Conservation (phyloP, 2,113 vertebrate genomes). For the Spea multiplicata region DNA sequence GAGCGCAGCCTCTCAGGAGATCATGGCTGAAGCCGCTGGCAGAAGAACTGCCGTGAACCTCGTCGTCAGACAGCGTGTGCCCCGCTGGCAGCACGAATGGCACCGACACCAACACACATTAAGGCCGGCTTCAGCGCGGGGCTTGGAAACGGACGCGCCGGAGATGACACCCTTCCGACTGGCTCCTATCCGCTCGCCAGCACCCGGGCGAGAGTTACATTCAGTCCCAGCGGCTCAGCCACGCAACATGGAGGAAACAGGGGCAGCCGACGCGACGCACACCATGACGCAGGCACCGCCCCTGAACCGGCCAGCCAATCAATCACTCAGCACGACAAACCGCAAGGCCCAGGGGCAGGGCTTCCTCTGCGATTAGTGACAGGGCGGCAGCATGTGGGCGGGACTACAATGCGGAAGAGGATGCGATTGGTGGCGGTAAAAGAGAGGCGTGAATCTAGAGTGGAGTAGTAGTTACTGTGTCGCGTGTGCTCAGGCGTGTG, state of each 20-base stretch:
- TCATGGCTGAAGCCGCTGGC: background rate
- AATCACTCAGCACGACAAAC: background rate
- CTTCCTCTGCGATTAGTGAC: background rate
- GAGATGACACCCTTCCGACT: background rate
- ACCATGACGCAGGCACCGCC: conserved; percentile 7
- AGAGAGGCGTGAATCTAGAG: background rate
- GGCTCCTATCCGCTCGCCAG: background rate
- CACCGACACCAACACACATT: background rate
- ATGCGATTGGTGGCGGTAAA: background rate
- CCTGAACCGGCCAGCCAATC: background rate
- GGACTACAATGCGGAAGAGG: background rate
- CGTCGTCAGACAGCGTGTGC: background rate
- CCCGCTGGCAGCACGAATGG: background rate
- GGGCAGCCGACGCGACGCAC: conserved; percentile 23
- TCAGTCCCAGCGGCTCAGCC: background rate
- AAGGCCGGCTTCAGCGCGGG: background rate
- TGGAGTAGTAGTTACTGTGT: background rate
- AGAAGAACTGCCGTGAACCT: conserved; percentile 5
- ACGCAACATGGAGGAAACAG: conserved; percentile 37
- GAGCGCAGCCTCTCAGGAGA: conserved; percentile 10
- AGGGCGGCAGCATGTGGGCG: background rate
- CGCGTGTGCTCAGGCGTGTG: no score
- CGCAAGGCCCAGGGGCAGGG: background rate
- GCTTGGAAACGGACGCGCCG: background rate
- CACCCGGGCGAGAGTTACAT: conserved; percentile 11